A percentile compares a stretch with the other conserved stretches of the same genome.
phyloP scores from a whole-genome alignment of 2,888 invertebrate genomes.

The Drosophila neotestacea region DNA sequence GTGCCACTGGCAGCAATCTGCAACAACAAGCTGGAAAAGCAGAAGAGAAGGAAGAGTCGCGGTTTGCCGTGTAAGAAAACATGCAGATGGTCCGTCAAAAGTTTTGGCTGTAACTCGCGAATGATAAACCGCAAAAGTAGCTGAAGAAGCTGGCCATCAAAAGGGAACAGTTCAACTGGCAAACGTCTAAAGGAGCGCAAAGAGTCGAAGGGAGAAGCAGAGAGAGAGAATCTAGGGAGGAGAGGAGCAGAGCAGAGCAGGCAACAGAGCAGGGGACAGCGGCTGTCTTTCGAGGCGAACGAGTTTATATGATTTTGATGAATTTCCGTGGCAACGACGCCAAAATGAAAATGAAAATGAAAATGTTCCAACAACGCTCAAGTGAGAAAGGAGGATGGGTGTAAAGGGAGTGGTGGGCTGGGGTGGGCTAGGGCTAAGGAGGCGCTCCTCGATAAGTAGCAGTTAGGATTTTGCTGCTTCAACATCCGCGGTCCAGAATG shows the following conservation, averaged over 20 bases:
- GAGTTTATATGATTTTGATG: constrained; percentile 81
- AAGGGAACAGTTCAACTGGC: constrained; percentile 19
- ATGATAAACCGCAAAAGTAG: constrained; percentile 70
- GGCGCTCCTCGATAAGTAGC: constrained; percentile 72
- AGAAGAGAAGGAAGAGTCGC: constrained; percentile 26
- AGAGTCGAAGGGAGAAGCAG: no score
- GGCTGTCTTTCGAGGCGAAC: constrained; percentile 60
- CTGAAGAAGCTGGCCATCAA: constrained; percentile 8
- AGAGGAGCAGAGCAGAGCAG: neutral
- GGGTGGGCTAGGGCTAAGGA: neutral
- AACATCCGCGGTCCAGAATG: constrained; percentile 55
- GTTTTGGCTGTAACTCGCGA: constrained; percentile 67
- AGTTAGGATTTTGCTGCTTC: constrained; percentile 74
- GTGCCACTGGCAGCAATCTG: constrained; percentile 71
- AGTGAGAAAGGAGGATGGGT: constrained; percentile 3
- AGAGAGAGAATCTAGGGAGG: neutral
- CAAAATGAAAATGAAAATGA: constrained; percentile 78
- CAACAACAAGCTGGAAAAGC: constrained; percentile 46
- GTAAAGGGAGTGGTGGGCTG: neutral
- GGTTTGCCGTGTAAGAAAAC: constrained; percentile 64
- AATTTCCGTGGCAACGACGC: constrained; percentile 81
- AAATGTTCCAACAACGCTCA: constrained; percentile 33
- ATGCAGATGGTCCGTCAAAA: constrained; percentile 77
- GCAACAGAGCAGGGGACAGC: neutral
- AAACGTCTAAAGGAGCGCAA: neutral